Conservation (phyloP, 2,888 invertebrate species). For the Lasius platythorax region DNA sequence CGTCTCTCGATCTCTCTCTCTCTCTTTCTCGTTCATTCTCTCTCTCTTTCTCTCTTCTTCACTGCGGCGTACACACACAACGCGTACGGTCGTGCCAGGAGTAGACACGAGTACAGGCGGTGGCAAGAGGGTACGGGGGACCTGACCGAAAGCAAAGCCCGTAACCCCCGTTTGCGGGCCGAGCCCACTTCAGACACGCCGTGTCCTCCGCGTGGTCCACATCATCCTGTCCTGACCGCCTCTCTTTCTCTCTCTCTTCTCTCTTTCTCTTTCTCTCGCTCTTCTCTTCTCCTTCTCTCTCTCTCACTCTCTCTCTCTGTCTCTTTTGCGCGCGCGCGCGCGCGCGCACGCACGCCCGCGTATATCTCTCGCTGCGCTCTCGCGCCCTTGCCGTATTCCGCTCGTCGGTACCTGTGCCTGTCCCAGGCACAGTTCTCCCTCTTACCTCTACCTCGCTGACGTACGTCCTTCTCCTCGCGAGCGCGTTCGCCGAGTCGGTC, state of each 20-base stretch:
- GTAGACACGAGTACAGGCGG: constrained; percentile 37
- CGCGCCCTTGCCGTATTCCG: constrained; percentile 60
- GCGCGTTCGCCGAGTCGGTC: constrained; percentile 73
- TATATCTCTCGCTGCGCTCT: constrained; percentile 41
- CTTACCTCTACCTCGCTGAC: constrained; percentile 48
- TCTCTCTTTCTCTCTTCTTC: constrained; percentile 23
- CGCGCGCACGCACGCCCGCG: constrained; percentile 3
- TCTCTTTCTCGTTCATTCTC: constrained; percentile 38
- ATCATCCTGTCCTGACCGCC: constrained; percentile 69
- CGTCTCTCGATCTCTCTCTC: constrained; percentile 3
- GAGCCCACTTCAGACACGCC: constrained; percentile 76
- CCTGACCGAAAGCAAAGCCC: constrained; percentile 77
- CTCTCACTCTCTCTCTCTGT: neutral
- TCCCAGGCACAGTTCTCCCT: constrained; percentile 47
- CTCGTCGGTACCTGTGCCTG: constrained; percentile 53
- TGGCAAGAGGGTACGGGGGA: constrained; percentile 67
- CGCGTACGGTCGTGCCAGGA: constrained; percentile 33
- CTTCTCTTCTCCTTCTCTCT: neutral
- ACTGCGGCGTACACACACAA: constrained; percentile 28
- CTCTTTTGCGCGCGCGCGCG: constrained; percentile 11
- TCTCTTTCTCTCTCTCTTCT: constrained; percentile 19
- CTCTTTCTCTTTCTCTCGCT: neutral
- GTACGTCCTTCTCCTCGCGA: constrained; percentile 65
- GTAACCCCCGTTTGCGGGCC: constrained; percentile 76
- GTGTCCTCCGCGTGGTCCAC: constrained; percentile 81